Percentiles rank a stretch among this genome's conserved stretches.
These are phyloP conservation scores for Steatocranus sp. DNA, from an alignment of 2,797 vertebrate species.

Conservation along the genomic window DNA sequence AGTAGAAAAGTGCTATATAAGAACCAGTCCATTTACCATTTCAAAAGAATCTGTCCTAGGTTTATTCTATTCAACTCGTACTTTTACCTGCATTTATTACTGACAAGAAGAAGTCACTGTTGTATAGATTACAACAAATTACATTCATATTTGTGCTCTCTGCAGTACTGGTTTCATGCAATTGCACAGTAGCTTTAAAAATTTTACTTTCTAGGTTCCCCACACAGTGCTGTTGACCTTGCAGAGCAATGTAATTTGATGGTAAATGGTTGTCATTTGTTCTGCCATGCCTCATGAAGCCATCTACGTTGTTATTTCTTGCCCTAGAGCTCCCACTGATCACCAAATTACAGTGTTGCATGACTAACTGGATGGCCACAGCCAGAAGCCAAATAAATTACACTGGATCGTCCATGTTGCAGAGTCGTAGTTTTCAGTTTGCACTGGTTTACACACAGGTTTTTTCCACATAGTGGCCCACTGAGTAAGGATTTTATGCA, in stretches of 20 bases:
- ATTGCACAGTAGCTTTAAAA: conserved; percentile 31
- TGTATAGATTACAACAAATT: background rate
- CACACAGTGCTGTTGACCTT: conserved; percentile 63
- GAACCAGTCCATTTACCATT: background rate
- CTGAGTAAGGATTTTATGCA: background rate
- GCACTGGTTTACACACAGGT: background rate
- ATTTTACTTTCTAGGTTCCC: conserved; percentile 18
- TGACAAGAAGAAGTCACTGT: background rate
- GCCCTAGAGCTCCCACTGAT: conserved; percentile 66
- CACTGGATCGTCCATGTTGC: conserved; percentile 20
- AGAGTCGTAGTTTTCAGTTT: background rate
- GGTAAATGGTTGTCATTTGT: conserved; percentile 71
- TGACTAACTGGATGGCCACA: conserved; percentile 68
- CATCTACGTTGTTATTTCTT: conserved; percentile 65
- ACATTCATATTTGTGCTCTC: background rate
- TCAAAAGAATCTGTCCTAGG: background rate
- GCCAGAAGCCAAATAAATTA: conserved; percentile 43
- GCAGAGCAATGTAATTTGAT: conserved; percentile 61
- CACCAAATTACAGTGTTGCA: conserved; percentile 66
- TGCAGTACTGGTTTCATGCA: conserved; percentile 4
- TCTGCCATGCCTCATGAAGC: conserved; percentile 71
- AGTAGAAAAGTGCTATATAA: background rate
- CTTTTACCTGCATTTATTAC: background rate
- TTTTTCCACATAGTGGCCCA: background rate
- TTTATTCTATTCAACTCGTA: background rate